Base-by-base conservation (phyloP, 1,140 invertebrate species). In the Neotoxoptera formosana region DNA sequence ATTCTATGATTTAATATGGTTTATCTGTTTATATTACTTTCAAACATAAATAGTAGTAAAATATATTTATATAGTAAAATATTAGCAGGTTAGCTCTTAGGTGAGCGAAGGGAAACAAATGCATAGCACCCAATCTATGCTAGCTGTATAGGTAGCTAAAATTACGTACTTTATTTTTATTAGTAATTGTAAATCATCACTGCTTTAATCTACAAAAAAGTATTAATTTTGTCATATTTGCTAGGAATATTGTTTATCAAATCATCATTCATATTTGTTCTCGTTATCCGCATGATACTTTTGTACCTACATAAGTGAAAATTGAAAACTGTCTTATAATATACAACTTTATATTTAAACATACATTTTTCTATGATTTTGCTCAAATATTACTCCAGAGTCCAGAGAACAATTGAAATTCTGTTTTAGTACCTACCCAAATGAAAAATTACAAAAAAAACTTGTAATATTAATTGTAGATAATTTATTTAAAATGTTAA, bases 291-390 rank as follows among this genome's bases (percentile, higher is more conserved):
- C n/a, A n/a, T n/a, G n/a, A n/a, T n/a, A n/a, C n/a, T n/a, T n/a
- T n/a, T n/a, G n/a, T 86, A 86, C n/a, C 4, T 25, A 60, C 60
- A 90, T n/a, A 20, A 90, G 89, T 90, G 53, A 90, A 90, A 90
- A 90, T 25, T 67, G 25, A n/a, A n/a, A n/a, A n/a, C n/a, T 90
- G 53, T 67, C 11, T 67, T 20, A 90, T 1, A 53, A 53, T 53
- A 8, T 48, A 8, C 11, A 90, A 9, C 41, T 30, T 47, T 41
- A 48, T 36, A 34, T 53, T 88, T 34, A 23, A 45, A 41, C 45
- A 53, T 89, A 53, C 0, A 56, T 90, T 90, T 90, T 45, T 67
- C 36, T 20, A 17, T 20, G 9, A 45, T 67, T 25, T 67, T 67
- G 25, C 34, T 36, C 36, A 51, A 88, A 88, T 47, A 47, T 9